Evolutionary conservation across 2,113 vertebrate species (phyloP).

Genomic region (Empidonax alnorum): DNA sequence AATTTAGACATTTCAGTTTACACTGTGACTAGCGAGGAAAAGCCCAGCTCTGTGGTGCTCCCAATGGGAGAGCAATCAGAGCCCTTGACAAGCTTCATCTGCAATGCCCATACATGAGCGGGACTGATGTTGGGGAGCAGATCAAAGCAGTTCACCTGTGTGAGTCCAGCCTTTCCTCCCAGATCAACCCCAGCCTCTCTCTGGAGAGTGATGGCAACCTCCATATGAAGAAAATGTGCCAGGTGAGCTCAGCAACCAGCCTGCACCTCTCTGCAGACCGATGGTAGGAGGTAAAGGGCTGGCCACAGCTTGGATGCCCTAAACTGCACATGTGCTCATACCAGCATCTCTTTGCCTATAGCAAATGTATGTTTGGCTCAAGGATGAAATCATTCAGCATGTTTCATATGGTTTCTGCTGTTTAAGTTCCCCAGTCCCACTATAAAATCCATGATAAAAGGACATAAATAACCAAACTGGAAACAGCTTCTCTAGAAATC

Average conservation of each 20-base stretch:
- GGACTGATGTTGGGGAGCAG: neutral
- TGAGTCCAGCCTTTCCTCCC: neutral
- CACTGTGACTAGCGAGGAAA: neutral
- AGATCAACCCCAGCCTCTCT: neutral
- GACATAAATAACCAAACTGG: slow-evolving; percentile 57
- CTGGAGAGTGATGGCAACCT: neutral
- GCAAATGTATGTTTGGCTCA: neutral
- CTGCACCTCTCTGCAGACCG: neutral
- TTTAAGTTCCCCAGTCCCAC: slow-evolving; percentile 26
- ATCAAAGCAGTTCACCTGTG: neutral
- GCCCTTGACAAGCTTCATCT: neutral
- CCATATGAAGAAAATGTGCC: neutral
- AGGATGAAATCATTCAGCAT: neutral
- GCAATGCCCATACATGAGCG: accelerated
- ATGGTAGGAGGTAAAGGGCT: neutral
- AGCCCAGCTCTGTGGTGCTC: accelerated
- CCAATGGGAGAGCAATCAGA: neutral
- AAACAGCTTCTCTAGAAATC: slow-evolving; percentile 47
- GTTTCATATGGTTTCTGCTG: slow-evolving; percentile 25
- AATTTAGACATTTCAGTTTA: neutral
- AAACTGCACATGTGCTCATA: accelerated
- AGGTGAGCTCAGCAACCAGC: neutral
- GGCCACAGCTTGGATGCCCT: neutral
- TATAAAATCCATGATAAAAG: slow-evolving; percentile 55
- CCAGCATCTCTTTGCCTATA: neutral